Evolutionary conservation across 2,888 invertebrate genomes (phyloP), one percentile per base, ranked within the genome.

Genomic region (Tenthredo scrophulariae): DNA sequence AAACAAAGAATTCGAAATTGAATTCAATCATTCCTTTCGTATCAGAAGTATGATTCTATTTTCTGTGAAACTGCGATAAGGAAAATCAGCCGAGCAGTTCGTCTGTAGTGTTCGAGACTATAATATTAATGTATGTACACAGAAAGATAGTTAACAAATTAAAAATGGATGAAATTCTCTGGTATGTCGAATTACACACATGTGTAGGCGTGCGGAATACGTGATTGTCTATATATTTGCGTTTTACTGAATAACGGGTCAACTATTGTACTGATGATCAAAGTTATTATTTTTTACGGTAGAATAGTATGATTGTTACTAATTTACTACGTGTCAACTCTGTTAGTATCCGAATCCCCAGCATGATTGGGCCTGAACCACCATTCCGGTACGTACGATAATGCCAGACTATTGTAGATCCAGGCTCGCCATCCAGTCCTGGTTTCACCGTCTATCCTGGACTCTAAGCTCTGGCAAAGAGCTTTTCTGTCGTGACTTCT

Each of bases 331-430:
- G 67, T 85, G 43, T 88, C 86, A 29, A 90, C 89, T 62, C 86
- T 70, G 85, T 90, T 89, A 88, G 88, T 88, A 22, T 86, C 33
- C 70, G 84, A 85, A 82, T 91, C 87, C 43, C 88, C 88, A 54
- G 85, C 74, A n/a, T n/a, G 15, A 72, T 91, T 88, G 79, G 85
- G 85, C n/a, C 86, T 43, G 72, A 89, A 84, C 91, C 92, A 93
- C 88, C 88, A 89, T 86, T 91, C 84, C 80, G 91, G 87, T 93
- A 97, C 98, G 95, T 96, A 98, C 97, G 98, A 97, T 92, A 97
- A 96, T 88, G 97, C 96, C 85, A 98, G 94, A 89, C 97, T 97
- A 89, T 97, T 97, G 93, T 97, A 98, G 89, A 98, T 95, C 98
- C 98, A 98, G 10, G 97, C 97, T 87, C 96, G 95, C 98, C 98